Percentiles rank a stretch among this genome's conserved stretches.
Evolutionary conservation across 2,888 invertebrate genomes (phyloP).

Genomic region (Leucania comma): DNA sequence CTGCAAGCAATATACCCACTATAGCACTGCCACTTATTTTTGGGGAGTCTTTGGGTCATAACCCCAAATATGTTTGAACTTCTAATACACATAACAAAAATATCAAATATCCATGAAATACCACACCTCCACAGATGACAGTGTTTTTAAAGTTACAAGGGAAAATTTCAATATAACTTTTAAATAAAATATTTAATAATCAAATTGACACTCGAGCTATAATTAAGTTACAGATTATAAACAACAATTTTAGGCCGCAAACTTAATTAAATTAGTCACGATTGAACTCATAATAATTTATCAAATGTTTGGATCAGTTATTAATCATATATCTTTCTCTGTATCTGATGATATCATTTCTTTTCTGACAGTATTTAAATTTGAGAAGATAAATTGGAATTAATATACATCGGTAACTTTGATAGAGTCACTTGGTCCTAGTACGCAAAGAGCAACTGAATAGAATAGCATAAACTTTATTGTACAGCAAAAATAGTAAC

Average conservation of each 20-base stretch:
- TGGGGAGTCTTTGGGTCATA: no score
- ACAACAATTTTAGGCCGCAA: conserved; percentile 43
- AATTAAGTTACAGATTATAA: conserved; percentile 54
- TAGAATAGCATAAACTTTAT: no score
- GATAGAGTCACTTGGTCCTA: no score
- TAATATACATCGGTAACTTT: no score
- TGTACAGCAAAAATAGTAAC: no score
- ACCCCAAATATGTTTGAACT: no score
- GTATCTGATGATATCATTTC: conserved; percentile 34
- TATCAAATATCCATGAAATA: not conserved
- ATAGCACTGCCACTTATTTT: no score
- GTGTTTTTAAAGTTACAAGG: no score
- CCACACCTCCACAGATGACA: no score
- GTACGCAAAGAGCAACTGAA: no score
- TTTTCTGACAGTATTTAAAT: conserved; percentile 19
- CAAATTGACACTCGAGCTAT: conserved; percentile 28
- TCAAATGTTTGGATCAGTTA: conserved; percentile 57
- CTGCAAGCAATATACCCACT: no score
- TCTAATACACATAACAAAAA: not conserved
- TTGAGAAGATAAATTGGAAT: not conserved
- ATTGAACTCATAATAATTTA: conserved; percentile 57
- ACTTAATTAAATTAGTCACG: conserved; percentile 68
- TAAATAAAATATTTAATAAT: not conserved
- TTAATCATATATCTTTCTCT: conserved; percentile 60
- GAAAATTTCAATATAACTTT: not conserved